Percentiles rank a stretch among this genome's conserved stretches.
phyloP scores from a whole-genome alignment of 2,797 vertebrate genomes.

The Remorina albescens region DNA sequence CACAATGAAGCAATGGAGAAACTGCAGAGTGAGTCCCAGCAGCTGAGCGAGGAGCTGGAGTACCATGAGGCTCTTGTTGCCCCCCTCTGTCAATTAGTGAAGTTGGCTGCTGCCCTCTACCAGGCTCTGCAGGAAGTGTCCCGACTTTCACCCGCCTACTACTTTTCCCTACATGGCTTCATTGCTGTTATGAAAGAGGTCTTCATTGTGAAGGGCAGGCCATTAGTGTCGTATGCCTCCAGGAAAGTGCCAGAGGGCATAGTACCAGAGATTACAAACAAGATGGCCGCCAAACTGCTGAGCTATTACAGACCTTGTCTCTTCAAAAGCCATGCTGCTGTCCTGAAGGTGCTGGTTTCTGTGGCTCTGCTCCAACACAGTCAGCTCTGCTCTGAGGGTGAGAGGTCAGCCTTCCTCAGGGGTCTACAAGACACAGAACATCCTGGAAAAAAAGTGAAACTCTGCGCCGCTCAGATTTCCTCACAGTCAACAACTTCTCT shows the following conservation, averaged over 20 bases:
- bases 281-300: conserved; percentile 80
- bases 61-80: conserved; percentile 62
- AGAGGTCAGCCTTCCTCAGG: conserved; percentile 82
- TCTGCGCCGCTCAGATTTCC: not conserved
- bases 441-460: not conserved
- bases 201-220: conserved; percentile 52
- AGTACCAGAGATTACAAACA: conserved; percentile 72
- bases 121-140: conserved; percentile 82
- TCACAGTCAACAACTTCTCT: conserved; percentile 28
- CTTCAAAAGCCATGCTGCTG: conserved; percentile 70
- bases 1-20: conserved; percentile 61
- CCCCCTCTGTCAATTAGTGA: conserved; percentile 60
- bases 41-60: conserved; percentile 55
- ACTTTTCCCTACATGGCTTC: conserved; percentile 78
- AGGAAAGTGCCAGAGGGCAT: conserved; percentile 48
- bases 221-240: conserved; percentile 20
- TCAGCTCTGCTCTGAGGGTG: conserved; percentile 75
- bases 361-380: conserved; percentile 76
- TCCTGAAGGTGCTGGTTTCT: conserved; percentile 84
- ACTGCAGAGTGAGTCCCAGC: conserved; percentile 63
- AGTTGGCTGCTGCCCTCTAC: conserved; percentile 77
- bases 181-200: conserved; percentile 65
- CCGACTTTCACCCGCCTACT: conserved; percentile 83
- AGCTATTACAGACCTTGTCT: conserved; percentile 78
- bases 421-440: conserved; percentile 76